Conservation (phyloP, 2,113 vertebrate species). For the Artemisiospiza belli region DNA sequence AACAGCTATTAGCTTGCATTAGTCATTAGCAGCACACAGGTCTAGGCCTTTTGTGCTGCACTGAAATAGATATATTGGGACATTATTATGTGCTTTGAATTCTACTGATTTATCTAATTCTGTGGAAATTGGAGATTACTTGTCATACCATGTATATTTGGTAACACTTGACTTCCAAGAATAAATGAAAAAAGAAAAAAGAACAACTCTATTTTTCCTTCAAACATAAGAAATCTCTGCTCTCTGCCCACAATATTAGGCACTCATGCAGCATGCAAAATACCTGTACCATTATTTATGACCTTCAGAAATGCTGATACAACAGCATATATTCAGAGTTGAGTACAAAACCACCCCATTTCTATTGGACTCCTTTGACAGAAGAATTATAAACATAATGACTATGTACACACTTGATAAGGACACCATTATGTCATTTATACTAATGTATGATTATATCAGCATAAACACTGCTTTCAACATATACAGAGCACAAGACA, state of each 20-base stretch:
- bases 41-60: background rate
- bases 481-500: background rate
- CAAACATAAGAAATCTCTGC: background rate
- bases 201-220: background rate
- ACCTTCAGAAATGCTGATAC: conserved; percentile 2
- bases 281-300: background rate
- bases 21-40: background rate
- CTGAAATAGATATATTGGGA: background rate
- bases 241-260: background rate
- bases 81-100: background rate
- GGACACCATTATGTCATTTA: background rate
- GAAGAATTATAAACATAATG: background rate
- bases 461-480: background rate
- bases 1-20: background rate
- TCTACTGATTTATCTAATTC: background rate
- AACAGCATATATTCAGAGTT: background rate
- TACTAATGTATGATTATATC: background rate
- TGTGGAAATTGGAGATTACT: background rate
- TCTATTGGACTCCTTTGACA: background rate
- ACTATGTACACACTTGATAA: conserved; percentile 19
- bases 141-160: background rate
- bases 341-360: background rate
- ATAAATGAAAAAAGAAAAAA: background rate
- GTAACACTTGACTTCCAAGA: background rate
- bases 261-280: background rate